Conservation (phyloP, 2,888 invertebrate genomes). For the Artemia sinica region DNA sequence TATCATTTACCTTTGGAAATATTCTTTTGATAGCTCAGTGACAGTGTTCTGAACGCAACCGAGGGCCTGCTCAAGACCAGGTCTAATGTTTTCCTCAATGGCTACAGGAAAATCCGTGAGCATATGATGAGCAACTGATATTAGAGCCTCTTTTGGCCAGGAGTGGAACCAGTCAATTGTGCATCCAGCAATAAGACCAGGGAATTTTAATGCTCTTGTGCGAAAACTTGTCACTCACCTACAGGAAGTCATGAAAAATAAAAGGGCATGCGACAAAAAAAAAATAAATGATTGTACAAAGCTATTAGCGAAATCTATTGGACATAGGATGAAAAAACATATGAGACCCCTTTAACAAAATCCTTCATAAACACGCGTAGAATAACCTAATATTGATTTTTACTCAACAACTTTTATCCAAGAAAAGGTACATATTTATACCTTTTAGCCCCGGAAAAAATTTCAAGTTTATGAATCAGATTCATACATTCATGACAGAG, state of each 20-base stretch:
- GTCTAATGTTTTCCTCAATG: slow-evolving; percentile 63
- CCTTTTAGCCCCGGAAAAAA: too few species aligned
- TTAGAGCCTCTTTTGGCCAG: slow-evolving; percentile 87
- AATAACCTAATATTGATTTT: too few species aligned
- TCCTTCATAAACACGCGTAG: too few species aligned
- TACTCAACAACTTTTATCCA: too few species aligned
- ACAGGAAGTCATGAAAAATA: slow-evolving; percentile 10
- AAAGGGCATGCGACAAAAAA: slow-evolving; percentile 5
- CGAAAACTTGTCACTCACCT: slow-evolving; percentile 90
- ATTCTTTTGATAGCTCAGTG: slow-evolving; percentile 61
- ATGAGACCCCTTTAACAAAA: too few species aligned
- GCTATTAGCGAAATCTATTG: too few species aligned
- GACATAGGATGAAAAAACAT: too few species aligned
- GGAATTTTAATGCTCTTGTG: slow-evolving; percentile 72
- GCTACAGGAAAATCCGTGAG: slow-evolving; percentile 71
- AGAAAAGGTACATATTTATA: too few species aligned
- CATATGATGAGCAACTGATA: slow-evolving; percentile 82
- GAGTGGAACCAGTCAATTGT: slow-evolving; percentile 97
- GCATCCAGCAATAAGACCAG: slow-evolving; percentile 88
- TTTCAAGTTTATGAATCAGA: too few species aligned
- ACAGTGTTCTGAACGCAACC: slow-evolving; percentile 89
- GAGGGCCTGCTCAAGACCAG: slow-evolving; percentile 66
- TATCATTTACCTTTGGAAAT: slow-evolving; percentile 48
- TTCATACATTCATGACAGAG: too few species aligned
- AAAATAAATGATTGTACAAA: not conserved